A percentile compares a stretch with the other conserved stretches of the same genome.
phyloP scores from a whole-genome alignment of 2,113 vertebrate genomes.

The Benitochromis conjunctus region DNA sequence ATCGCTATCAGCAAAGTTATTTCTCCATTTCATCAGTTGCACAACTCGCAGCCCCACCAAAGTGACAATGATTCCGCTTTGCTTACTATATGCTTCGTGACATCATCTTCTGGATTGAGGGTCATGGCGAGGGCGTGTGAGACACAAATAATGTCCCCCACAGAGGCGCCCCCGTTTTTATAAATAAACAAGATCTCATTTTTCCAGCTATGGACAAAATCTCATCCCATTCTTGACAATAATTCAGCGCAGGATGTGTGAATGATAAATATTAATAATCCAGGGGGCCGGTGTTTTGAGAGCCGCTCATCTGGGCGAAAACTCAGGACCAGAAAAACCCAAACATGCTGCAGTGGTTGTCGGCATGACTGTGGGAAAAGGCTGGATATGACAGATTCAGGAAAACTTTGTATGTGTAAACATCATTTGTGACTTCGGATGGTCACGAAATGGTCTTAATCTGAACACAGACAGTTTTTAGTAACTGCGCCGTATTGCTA shows the following conservation, averaged over 20 bases:
- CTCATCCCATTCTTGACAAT: slow-evolving; percentile 59
- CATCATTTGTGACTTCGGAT: background rate
- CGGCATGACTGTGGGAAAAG: slow-evolving; percentile 48
- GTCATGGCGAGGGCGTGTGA: slow-evolving; percentile 1
- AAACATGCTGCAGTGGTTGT: slow-evolving; percentile 40
- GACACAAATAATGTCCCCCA: slow-evolving; percentile 8
- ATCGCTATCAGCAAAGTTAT: background rate
- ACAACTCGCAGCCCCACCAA: background rate
- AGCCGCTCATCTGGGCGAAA: slow-evolving; percentile 37
- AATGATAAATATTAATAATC: slow-evolving; percentile 73
- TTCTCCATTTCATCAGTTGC: background rate
- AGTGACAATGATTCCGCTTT: background rate
- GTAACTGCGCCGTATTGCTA: background rate
- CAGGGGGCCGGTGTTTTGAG: slow-evolving; percentile 52
- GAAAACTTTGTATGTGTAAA: background rate
- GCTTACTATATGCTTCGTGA: background rate
- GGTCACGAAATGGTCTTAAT: background rate
- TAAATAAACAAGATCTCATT: slow-evolving; percentile 59
- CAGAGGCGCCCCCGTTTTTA: slow-evolving; percentile 45
- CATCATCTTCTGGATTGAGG: slow-evolving; percentile 20
- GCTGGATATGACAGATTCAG: background rate
- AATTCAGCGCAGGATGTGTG: slow-evolving; percentile 63
- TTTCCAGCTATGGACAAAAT: slow-evolving; percentile 50
- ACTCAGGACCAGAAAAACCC: slow-evolving; percentile 34
- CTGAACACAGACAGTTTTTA: background rate